These are phyloP conservation scores for Timema podura DNA, from an alignment of 2,888 invertebrate genomes.

Conservation along the genomic window DNA sequence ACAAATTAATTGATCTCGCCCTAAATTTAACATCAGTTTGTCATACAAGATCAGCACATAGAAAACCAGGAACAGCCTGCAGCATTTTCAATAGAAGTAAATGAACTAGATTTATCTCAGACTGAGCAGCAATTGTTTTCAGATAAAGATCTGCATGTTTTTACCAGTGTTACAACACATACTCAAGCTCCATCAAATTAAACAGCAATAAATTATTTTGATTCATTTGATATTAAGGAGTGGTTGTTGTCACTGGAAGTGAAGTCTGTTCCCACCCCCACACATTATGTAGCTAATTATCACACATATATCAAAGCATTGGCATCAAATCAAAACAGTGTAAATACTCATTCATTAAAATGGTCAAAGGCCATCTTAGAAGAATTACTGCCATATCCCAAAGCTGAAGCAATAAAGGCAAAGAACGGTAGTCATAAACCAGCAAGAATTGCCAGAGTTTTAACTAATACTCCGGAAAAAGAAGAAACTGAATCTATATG, in stretches of 20 bases:
- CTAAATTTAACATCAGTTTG: background rate
- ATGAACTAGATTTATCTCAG: background rate
- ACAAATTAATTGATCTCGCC: background rate
- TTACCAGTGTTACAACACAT: background rate
- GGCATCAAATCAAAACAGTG: background rate
- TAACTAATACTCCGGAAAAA: background rate
- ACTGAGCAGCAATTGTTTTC: background rate
- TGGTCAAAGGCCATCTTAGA: background rate
- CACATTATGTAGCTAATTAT: background rate
- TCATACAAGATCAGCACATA: background rate
- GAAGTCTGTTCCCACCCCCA: background rate
- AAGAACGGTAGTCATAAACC: background rate
- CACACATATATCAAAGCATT: slow-evolving; percentile 1
- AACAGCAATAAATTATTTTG: background rate
- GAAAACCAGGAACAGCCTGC: background rate
- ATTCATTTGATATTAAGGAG: background rate
- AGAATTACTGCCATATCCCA: background rate
- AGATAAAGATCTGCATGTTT: background rate
- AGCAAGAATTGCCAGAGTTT: background rate
- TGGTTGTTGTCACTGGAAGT: background rate
- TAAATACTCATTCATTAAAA: background rate
- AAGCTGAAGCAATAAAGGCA: slow-evolving; percentile 2
- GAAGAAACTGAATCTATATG: background rate
- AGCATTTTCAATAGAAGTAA: background rate
- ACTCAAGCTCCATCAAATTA: background rate